Evolutionary conservation across 2,797 vertebrate species (phyloP), one percentile per base, ranked within the genome.

Genomic region (Meriones psammophilus): DNA sequence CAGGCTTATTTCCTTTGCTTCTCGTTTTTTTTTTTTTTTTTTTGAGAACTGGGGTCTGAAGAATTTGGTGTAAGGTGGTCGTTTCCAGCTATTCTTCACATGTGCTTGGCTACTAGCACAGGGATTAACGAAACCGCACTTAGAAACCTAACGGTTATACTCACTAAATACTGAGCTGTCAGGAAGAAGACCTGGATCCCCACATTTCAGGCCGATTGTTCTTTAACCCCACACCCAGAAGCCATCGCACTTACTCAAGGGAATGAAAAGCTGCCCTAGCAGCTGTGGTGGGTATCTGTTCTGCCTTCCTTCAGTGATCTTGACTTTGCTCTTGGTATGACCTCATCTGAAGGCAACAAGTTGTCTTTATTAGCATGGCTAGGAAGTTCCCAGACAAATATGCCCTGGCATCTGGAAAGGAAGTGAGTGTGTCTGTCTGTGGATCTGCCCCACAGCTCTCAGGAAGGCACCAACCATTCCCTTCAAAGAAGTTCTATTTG

Each of bases 41-140:
- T 15, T 71, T 71, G 22, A 94, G 30, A 50, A 36, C 33, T 36
- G 5, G 54, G 24, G 64, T 73, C 33, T 87, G 60, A 91, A 79
- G 9, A 62, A 86, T 76, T 56, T 46, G 7, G 22, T 46, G 8
- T 84, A 60, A 26, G 33, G 8, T 58, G n/a, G 62, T 64, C 3
- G n/a, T 89, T 71, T 94, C 26, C 58, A 89, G 74, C 13, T 69
- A 22, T 4, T 71, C 73, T 89, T 93, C 60, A 73, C 56, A 80
- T 1, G n/a, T 4, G 17, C 30, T 73, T 81, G 86, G 68, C 39
- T n/a, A 26, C 12, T 58, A 79, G 7, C 56, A 9, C 10, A 26
- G 58, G 85, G 1, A 54, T 89, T 58, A 46, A 39, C 89, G 36
- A 92, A 91, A 87, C 10, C 66, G 5, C 54, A 12, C 64, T 54